These are phyloP conservation scores for Cephus rjabovi DNA, from an alignment of 2,888 invertebrate genomes.

Conservation along the genomic window DNA sequence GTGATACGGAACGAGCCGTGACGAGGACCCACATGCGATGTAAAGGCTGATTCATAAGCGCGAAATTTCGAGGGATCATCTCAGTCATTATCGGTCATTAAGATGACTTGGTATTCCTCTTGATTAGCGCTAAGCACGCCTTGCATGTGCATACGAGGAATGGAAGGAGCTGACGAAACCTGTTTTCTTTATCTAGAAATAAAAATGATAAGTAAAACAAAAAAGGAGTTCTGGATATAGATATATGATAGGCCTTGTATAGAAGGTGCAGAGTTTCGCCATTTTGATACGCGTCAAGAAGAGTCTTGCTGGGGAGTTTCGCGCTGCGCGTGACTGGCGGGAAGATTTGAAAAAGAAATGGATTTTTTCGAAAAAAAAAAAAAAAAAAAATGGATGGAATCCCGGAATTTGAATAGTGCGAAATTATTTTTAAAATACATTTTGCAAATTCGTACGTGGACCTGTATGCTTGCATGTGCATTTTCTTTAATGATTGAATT, in stretches of 20 bases:
- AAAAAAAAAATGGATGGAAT: no score
- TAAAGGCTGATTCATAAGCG: slow-evolving; percentile 25
- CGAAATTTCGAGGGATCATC: slow-evolving; percentile 26
- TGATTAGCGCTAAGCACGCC: background rate
- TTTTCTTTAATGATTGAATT: no score
- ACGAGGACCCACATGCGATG: background rate
- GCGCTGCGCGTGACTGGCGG: background rate
- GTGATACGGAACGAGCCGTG: background rate
- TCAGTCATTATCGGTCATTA: background rate
- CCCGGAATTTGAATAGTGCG: background rate
- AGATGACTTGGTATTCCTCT: background rate
- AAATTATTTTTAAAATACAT: no score
- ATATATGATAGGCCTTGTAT: background rate
- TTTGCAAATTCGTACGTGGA: no score
- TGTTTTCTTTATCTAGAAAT: background rate
- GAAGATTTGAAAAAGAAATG: background rate
- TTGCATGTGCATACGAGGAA: background rate
- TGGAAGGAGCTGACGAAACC: background rate
- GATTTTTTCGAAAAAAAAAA: no score
- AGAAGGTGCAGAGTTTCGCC: background rate
- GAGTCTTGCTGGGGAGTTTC: background rate
- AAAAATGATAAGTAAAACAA: background rate
- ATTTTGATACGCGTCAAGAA: background rate
- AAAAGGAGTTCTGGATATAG: background rate
- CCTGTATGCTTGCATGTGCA: no score